Conservation (phyloP, 2,888 invertebrate genomes). For the Melitaea athalia region DNA sequence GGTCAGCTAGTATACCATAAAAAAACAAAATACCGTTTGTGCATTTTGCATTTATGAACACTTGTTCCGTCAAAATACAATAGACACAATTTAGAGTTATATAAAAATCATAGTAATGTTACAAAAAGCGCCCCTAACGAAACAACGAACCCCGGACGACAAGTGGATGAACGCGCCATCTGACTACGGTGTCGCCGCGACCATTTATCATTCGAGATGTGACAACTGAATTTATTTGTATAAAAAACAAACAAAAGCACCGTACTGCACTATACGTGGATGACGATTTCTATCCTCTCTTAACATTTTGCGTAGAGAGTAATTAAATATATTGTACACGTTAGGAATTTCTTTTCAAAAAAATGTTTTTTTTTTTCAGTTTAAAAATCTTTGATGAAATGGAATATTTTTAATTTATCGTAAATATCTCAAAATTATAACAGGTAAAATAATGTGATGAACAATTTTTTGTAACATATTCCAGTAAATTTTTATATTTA, state of each 20-base stretch:
- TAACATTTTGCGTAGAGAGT: constrained; percentile 54
- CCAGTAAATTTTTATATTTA: too few species aligned
- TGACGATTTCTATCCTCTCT: constrained; percentile 61
- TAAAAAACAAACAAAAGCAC: constrained; percentile 69
- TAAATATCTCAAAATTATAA: too few species aligned
- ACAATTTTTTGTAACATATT: too few species aligned
- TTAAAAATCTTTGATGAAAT: too few species aligned
- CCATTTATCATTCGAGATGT: constrained; percentile 77
- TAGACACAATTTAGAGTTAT: constrained; percentile 45
- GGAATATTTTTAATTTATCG: too few species aligned
- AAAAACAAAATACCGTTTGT: constrained; percentile 6
- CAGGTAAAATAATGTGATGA: too few species aligned
- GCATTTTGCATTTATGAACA: constrained; percentile 19
- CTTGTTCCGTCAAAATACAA: constrained; percentile 39
- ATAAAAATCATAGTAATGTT: constrained; percentile 47
- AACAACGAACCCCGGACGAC: constrained; percentile 51
- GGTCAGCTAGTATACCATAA: neutral
- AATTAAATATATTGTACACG: constrained; percentile 6
- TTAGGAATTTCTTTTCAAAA: neutral
- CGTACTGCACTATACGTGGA: constrained; percentile 56
- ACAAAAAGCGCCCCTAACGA: constrained; percentile 44
- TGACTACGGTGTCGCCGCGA: constrained; percentile 70
- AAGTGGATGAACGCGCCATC: constrained; percentile 77
- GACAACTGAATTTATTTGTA: constrained; percentile 81
- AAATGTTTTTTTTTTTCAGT: too few species aligned